Evolutionary conservation across 2,888 invertebrate genomes (phyloP).

Genomic region (Aporophyla lueneburgensis): DNA sequence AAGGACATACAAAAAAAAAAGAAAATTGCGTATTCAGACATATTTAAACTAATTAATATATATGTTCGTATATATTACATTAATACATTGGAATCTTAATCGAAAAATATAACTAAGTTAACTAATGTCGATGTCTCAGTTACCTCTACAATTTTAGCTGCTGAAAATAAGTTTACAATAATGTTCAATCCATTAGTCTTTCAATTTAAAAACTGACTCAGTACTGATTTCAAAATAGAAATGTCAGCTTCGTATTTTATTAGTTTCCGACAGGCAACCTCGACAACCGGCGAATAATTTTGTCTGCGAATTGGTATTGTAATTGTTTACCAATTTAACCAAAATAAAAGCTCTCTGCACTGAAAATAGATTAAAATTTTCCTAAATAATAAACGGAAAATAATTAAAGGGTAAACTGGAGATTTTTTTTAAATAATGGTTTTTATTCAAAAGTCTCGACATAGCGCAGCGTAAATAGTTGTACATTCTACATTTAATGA

Average conservation of each 20-base stretch:
- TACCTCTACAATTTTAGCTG: neutral
- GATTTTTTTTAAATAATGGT: too few species aligned
- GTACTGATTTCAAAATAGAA: neutral
- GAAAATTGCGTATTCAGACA: too few species aligned
- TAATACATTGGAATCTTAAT: neutral
- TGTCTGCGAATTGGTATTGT: neutral
- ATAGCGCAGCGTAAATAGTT: neutral
- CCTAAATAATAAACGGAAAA: neutral
- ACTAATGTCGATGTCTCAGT: neutral
- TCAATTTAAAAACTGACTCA: neutral
- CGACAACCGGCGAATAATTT: neutral
- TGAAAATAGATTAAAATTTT: neutral
- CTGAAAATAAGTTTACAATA: neutral
- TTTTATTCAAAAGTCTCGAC: neutral
- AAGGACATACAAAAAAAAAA: too few species aligned
- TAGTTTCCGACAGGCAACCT: conserved; percentile 6
- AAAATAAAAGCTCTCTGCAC: conserved; percentile 18
- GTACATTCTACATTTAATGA: neutral
- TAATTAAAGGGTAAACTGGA: neutral
- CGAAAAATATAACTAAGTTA: neutral
- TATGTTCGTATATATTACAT: too few species aligned
- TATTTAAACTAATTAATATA: too few species aligned
- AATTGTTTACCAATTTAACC: neutral
- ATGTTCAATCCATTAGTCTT: neutral
- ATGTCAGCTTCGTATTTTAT: conserved; percentile 17